A percentile compares a stretch with the other conserved stretches of the same genome.
phyloP scores from a whole-genome alignment of 2,113 vertebrate genomes.

The Tonatia bakeri region DNA sequence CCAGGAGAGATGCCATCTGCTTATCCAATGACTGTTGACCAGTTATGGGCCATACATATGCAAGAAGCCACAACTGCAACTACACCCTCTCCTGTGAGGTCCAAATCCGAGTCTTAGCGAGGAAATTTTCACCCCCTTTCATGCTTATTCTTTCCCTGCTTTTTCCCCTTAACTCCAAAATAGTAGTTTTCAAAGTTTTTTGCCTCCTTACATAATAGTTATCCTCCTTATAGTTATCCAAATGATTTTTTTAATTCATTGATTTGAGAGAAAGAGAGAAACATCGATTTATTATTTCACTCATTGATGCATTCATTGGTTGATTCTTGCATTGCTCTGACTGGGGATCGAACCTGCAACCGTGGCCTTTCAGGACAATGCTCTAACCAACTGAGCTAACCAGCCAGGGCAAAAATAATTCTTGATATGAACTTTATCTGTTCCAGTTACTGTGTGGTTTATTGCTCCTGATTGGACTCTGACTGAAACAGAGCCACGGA shows the following conservation, averaged over 20 bases:
- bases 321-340: no score
- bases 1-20: background rate
- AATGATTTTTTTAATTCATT: no score
- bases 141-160: background rate
- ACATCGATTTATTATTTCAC: no score
- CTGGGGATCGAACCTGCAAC: no score
- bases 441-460: background rate
- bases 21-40: background rate
- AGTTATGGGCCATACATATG: background rate
- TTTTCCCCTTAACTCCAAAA: background rate
- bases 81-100: background rate
- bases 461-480: background rate
- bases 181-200: background rate
- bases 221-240: background rate
- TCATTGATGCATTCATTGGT: no score
- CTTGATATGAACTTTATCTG: background rate
- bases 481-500: background rate
- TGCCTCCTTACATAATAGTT: background rate
- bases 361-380: no score
- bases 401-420: background rate
- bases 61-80: no score
- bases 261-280: no score
- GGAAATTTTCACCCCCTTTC: accelerated
- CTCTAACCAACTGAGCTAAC: no score
- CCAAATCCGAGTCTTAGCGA: background rate